Percentiles rank a stretch among this genome's conserved stretches.
Evolutionary conservation across 2,113 vertebrate genomes (phyloP).

Genomic region (Todiramphus chloris): DNA sequence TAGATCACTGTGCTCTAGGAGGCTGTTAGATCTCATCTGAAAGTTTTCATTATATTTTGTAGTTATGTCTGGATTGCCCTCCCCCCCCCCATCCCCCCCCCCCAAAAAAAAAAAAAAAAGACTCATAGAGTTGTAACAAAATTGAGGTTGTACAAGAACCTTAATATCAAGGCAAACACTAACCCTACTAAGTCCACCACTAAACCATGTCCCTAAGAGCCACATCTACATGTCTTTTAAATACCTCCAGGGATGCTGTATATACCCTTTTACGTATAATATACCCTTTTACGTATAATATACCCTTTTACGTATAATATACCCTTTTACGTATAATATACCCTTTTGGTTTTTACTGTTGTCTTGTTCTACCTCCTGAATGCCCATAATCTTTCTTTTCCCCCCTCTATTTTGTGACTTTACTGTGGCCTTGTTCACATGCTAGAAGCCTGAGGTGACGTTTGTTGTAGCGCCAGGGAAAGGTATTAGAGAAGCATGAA

Average conservation of each 20-base stretch:
- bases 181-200: neutral
- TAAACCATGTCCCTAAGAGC: neutral
- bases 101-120: neutral
- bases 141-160: neutral
- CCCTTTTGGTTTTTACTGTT: neutral
- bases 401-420: neutral
- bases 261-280: too few relatives aligned
- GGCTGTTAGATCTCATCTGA: neutral
- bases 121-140: neutral
- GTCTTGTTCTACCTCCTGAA: neutral
- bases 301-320: too few relatives aligned
- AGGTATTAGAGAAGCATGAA: neutral
- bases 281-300: too few relatives aligned
- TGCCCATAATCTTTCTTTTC: neutral
- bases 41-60: neutral
- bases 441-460: neutral
- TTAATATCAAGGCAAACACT: accelerated
- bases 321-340: too few relatives aligned
- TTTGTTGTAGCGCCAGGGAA: neutral
- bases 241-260: neutral
- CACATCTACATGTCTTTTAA: accelerated
- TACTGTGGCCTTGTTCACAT: neutral
- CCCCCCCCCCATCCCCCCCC: too few relatives aligned
- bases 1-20: neutral
- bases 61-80: neutral